A percentile compares a stretch with the other conserved stretches of the same genome.
Evolutionary conservation across 2,888 invertebrate species (phyloP).

Genomic region (Phania funesta): DNA sequence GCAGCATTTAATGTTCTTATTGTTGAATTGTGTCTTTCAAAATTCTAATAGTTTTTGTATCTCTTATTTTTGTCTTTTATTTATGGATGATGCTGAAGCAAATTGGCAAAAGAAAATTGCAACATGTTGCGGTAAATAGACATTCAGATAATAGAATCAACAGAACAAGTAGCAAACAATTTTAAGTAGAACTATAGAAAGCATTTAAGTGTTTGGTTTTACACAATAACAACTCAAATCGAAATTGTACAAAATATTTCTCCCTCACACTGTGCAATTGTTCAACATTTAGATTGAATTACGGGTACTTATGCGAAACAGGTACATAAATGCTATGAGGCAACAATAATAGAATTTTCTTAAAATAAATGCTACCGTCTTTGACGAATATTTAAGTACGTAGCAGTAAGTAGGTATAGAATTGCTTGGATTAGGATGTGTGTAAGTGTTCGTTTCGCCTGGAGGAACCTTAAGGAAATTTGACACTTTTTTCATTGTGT

Average conservation of each 20-base stretch:
- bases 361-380: conserved; percentile 34
- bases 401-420: neutral
- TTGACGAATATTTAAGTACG: neutral
- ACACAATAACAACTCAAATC: neutral
- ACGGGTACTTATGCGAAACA: conserved; percentile 58
- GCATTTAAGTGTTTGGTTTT: conserved; percentile 1
- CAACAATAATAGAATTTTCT: neutral
- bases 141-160: conserved; percentile 1
- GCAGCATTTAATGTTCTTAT: neutral
- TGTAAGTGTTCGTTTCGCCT: conserved; percentile 23
- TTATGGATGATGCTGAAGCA: neutral
- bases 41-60: neutral
- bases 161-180: neutral
- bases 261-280: neutral
- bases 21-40: neutral
- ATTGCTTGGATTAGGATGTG: neutral
- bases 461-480: conserved; percentile 43
- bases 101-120: conserved; percentile 10
- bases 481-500: conserved; percentile 38
- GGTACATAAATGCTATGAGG: conserved; percentile 38
- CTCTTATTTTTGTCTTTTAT: neutral
- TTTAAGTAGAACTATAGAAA: neutral
- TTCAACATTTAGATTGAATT: conserved; percentile 20
- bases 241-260: neutral
- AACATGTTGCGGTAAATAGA: neutral